Conservation (phyloP, 2,113 vertebrate genomes). For the Odocoileus hemionus region DNA sequence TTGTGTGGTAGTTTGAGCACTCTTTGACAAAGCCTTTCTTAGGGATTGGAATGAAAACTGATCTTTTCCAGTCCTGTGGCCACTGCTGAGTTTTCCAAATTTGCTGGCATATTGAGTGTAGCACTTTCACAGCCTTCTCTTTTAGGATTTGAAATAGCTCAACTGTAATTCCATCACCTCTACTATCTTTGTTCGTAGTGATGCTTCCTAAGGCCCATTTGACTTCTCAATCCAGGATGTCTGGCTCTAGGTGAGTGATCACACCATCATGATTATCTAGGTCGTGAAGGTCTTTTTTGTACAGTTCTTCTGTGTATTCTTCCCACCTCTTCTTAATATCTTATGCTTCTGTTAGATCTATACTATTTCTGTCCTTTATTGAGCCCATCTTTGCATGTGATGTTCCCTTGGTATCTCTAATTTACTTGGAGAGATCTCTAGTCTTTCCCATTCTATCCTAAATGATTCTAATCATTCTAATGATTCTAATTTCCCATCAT, state of each 20-base stretch:
- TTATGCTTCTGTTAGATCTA: background rate
- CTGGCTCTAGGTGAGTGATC: background rate
- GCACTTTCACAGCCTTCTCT: background rate
- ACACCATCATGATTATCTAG: background rate
- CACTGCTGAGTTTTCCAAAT: background rate
- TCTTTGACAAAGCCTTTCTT: background rate
- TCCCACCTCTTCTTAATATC: background rate
- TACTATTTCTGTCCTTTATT: background rate
- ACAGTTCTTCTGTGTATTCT: background rate
- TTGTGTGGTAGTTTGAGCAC: fast-evolving
- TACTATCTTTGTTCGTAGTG: background rate
- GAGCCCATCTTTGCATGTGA: background rate
- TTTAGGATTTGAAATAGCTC: background rate
- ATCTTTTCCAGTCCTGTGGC: background rate
- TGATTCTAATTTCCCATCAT: background rate
- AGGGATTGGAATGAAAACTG: background rate
- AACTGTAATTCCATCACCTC: background rate
- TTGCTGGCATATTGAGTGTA: background rate
- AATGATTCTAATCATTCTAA: background rate
- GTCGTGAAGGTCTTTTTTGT: background rate
- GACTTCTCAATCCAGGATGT: background rate
- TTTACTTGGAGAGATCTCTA: background rate
- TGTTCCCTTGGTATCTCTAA: background rate
- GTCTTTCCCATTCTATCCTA: background rate
- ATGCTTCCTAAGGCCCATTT: background rate